Conservation (phyloP, 2,797 vertebrate species). For the Sphenopsis melanotis region DNA sequence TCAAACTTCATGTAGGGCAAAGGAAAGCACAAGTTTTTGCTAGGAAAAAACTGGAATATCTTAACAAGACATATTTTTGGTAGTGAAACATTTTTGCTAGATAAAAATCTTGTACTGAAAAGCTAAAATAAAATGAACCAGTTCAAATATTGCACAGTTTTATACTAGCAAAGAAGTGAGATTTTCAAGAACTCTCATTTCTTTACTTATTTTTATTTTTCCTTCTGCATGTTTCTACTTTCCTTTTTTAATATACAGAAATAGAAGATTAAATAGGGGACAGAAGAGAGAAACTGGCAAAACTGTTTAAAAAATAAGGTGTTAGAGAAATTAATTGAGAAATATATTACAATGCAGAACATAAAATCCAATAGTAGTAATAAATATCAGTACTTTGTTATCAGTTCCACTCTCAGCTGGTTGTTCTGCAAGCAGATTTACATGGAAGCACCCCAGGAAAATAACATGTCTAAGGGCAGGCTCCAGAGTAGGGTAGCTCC, state of each 20-base stretch:
- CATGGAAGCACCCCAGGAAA: not conserved
- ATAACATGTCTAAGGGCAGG: not conserved
- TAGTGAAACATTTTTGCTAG: not conserved
- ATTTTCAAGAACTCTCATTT: not conserved
- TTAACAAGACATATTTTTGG: not conserved
- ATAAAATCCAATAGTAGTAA: not conserved
- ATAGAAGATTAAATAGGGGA: not conserved
- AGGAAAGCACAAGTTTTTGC: not conserved
- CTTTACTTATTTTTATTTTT: not conserved
- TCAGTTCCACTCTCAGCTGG: not conserved
- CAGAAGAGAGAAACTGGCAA: not conserved
- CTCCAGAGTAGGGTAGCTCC: accelerated
- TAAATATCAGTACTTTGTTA: not conserved
- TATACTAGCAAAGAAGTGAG: not conserved
- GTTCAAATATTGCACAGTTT: not conserved
- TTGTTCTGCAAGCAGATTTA: not conserved
- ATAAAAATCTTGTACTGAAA: not conserved
- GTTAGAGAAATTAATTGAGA: not conserved
- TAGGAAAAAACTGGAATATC: not conserved
- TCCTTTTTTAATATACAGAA: not conserved
- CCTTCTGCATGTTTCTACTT: not conserved
- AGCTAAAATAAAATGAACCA: not conserved
- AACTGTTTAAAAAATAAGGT: not conserved
- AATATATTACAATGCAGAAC: not conserved
- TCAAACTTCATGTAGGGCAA: not conserved